These are phyloP conservation scores for Oscheius onirici DNA, from an alignment of 2,888 invertebrate species.

Conservation along the genomic window DNA sequence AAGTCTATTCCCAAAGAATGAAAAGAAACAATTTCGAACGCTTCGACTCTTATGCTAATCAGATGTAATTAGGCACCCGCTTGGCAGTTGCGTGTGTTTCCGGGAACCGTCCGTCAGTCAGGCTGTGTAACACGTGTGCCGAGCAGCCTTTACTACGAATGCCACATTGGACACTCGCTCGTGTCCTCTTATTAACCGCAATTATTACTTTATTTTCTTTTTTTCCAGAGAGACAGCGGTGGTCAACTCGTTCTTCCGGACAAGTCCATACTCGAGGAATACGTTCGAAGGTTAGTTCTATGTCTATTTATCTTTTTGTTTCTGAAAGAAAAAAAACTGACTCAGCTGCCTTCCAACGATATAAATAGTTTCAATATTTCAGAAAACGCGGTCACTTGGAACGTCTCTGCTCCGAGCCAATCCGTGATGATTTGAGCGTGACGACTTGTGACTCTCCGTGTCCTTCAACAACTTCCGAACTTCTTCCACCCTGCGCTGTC, in stretches of 20 bases:
- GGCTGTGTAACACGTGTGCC: slow-evolving; percentile 28
- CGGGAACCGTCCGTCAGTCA: slow-evolving; percentile 28
- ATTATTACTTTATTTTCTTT: not conserved
- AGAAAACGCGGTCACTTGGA: slow-evolving; percentile 47
- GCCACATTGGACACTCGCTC: slow-evolving; percentile 9
- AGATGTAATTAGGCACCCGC: no score
- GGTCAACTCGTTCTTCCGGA: slow-evolving; percentile 65
- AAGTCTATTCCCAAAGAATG: not conserved
- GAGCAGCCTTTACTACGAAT: slow-evolving; percentile 30
- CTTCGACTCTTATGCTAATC: no score
- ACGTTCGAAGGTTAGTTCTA: slow-evolving; percentile 56
- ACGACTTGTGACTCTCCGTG: slow-evolving; percentile 53
- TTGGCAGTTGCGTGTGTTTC: slow-evolving; percentile 16
- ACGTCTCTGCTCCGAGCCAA: slow-evolving; percentile 39
- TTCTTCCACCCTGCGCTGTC: slow-evolving; percentile 54
- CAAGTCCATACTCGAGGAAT: slow-evolving; percentile 67
- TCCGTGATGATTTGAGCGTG: slow-evolving; percentile 34
- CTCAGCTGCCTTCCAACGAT: not conserved
- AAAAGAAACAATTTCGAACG: no score
- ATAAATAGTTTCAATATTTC: not conserved
- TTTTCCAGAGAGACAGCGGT: slow-evolving; percentile 41
- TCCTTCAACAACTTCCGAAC: slow-evolving; percentile 56
- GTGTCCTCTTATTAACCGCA: slow-evolving; percentile 2
- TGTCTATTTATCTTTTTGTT: not conserved
- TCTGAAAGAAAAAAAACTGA: not conserved